Conservation (phyloP, 2,888 invertebrate genomes). For the Dryomyza anilis region DNA sequence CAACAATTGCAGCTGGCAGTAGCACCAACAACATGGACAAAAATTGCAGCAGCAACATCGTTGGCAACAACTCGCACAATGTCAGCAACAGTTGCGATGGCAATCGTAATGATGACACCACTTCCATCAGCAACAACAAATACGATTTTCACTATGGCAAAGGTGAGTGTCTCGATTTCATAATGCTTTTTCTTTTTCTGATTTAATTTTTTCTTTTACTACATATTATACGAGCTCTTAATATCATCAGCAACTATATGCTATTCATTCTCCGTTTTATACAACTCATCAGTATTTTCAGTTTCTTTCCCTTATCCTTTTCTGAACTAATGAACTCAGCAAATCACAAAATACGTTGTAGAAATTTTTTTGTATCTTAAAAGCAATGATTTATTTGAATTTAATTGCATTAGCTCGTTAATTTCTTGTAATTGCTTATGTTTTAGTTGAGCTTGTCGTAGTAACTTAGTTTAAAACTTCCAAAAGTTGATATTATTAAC, state of each 20-base stretch:
- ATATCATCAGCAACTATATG: no score
- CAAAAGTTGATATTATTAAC: no score
- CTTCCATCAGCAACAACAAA: slow-evolving; percentile 1
- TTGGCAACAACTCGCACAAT: slow-evolving; percentile 28
- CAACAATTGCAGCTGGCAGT: slow-evolving; percentile 34
- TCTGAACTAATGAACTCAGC: neutral
- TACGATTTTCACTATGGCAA: slow-evolving; percentile 9
- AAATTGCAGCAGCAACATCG: slow-evolving; percentile 8
- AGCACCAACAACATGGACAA: slow-evolving; percentile 10
- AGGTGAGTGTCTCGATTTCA: slow-evolving; percentile 18
- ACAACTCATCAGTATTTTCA: neutral
- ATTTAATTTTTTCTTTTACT: slow-evolving; percentile 8
- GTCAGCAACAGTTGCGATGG: slow-evolving; percentile 50
- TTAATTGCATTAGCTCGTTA: neutral
- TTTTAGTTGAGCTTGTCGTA: neutral
- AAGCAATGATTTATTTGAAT: slow-evolving; percentile 5
- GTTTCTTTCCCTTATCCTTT: neutral
- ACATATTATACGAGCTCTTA: neutral
- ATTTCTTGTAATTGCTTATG: neutral
- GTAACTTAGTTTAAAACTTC: no score
- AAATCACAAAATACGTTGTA: neutral
- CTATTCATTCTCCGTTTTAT: no score
- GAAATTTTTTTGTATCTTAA: neutral
- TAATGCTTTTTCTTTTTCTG: neutral
- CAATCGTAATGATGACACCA: slow-evolving; percentile 52